Conservation (phyloP, 2,888 invertebrate genomes). For the Therioaphis trifolii region DNA sequence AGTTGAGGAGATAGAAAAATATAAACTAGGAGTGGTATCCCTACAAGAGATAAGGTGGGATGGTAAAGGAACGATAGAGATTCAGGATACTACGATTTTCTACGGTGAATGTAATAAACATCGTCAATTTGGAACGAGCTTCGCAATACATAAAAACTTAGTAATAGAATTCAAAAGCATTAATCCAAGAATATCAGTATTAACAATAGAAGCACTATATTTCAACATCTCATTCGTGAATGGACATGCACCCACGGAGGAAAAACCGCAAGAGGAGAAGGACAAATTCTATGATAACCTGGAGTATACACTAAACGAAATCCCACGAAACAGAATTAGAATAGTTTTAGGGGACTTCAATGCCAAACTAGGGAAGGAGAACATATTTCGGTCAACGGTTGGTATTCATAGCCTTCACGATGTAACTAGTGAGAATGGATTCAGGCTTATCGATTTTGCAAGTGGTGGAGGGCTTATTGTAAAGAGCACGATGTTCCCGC, state of each 20-base stretch:
- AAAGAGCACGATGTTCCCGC: slow-evolving; percentile 9
- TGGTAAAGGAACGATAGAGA: neutral
- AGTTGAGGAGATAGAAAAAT: slow-evolving; percentile 10
- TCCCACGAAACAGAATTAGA: no score
- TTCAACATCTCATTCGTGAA: no score
- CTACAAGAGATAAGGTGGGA: no score
- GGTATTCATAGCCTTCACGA: slow-evolving; percentile 13
- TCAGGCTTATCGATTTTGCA: slow-evolving; percentile 22
- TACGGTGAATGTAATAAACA: slow-evolving; percentile 24
- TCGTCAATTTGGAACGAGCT: slow-evolving; percentile 31
- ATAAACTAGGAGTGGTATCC: slow-evolving; percentile 9
- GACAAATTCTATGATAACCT: no score
- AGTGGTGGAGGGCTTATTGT: slow-evolving; percentile 19
- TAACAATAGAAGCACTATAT: no score
- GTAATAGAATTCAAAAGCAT: slow-evolving; percentile 31
- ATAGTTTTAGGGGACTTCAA: no score
- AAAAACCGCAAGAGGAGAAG: no score
- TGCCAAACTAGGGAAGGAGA: slow-evolving; percentile 25
- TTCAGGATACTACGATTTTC: no score
- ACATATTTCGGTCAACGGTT: slow-evolving; percentile 19
- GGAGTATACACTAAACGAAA: no score
- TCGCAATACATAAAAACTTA: neutral
- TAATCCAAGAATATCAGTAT: slow-evolving; percentile 14
- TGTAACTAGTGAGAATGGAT: slow-evolving; percentile 14
- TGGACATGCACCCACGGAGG: no score